phyloP scores from a whole-genome alignment of 2,113 vertebrate species.

The Gymnogyps californianus region DNA sequence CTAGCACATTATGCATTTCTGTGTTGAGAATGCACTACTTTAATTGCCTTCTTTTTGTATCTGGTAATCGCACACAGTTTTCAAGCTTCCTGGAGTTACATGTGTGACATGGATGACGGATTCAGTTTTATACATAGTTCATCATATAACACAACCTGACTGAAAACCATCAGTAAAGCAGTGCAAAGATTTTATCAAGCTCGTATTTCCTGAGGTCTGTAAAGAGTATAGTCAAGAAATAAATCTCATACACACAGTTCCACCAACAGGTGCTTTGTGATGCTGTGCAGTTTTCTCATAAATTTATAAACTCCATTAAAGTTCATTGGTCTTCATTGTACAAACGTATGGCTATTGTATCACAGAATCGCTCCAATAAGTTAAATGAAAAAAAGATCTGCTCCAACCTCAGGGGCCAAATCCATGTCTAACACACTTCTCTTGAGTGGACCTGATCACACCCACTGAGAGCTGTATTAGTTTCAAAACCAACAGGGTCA shows the following conservation, averaged over 20 bases:
- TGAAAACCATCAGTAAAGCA: neutral
- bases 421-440: neutral
- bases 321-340: neutral
- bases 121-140: neutral
- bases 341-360: fast-evolving
- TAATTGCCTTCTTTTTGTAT: neutral
- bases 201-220: neutral
- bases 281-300: neutral
- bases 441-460: neutral
- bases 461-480: neutral
- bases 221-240: neutral
- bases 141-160: neutral
- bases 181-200: neutral
- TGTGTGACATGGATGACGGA: neutral
- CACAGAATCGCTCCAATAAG: neutral
- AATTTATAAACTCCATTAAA: neutral
- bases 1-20: neutral
- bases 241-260: neutral
- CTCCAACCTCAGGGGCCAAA: neutral
- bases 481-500: neutral
- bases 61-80: neutral
- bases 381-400: neutral
- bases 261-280: neutral
- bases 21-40: neutral
- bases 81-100: neutral